Evolutionary conservation across 30 jellyfish, hydroid and myxozoan genomes (phyloP), one percentile per base, ranked within the genome.

Genomic region (Aurelia aurita complex sp. Pacific): DNA sequence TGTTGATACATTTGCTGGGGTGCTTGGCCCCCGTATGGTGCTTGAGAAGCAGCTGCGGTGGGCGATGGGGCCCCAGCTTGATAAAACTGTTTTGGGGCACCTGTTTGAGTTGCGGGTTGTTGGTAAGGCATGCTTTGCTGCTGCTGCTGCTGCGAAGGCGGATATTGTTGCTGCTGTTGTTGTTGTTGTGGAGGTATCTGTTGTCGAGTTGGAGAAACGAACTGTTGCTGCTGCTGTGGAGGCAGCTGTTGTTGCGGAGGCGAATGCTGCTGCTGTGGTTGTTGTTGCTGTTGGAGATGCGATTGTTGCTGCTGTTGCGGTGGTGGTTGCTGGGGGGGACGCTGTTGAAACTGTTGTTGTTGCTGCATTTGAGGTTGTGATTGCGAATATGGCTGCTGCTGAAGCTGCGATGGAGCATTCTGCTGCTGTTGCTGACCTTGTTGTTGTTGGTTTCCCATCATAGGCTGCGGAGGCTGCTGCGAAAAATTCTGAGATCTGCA

Each of bases 261-360:
- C 18, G 35, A 23, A 9, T 34, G 80, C 63, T 67, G 92, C 52
- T 79, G 80, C 43, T 63, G 88, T 55, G 68, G 62, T 69, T 65
- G 90, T 68, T 69, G 86, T 38, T 61, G 66, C 43, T 73, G 86
- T 74, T 29, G 89, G 53, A 60, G 40, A 40, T 71, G 67, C 29
- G 69, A 74, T 67, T 74, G 93, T 69, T 33, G 83, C 17, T 70
- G 92, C 73, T 83, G 92, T 18, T 82, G 91, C 32, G 1, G 32
- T 17, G 70, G 35, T 46, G 57, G 57, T 46, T 46, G 57, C 73
- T 66, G 29, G 80, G 73, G 38, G 14, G 46, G 51, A 69, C 72
- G 43, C 10, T 17, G 33, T 43, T 63, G 72, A 16, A 38, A 59
- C 18, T 60, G 70, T 61, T n/a, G 53, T 16, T 69, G 85, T 19